A percentile compares a stretch with the other conserved stretches of the same genome.
These are phyloP conservation scores for Aleiodes testaceus DNA, from an alignment of 2,888 invertebrate species.

Conservation along the genomic window DNA sequence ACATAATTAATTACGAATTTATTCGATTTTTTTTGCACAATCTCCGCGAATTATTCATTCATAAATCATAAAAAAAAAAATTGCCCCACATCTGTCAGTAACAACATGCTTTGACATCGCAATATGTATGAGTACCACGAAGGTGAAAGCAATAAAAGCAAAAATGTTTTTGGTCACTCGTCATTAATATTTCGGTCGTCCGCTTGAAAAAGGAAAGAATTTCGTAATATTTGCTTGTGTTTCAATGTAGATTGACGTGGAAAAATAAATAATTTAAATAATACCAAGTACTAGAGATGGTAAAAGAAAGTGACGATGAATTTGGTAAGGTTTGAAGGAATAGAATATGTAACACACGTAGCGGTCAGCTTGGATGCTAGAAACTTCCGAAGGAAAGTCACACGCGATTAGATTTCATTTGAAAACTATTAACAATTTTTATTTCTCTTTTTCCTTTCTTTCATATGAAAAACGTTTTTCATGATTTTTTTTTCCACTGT, in stretches of 20 bases:
- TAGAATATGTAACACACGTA: slow-evolving; percentile 35
- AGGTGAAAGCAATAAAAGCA: slow-evolving; percentile 16
- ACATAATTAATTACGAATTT: no score
- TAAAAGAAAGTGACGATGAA: slow-evolving; percentile 31
- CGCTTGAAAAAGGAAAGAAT: neutral
- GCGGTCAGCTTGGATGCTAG: neutral
- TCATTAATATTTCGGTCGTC: slow-evolving; percentile 23
- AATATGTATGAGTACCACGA: neutral
- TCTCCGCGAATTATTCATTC: no score
- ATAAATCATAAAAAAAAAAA: no score
- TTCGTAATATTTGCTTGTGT: neutral
- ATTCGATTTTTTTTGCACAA: no score
- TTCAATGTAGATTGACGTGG: neutral
- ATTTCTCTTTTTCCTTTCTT: slow-evolving; percentile 6
- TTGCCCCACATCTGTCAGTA: no score
- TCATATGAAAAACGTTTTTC: slow-evolving; percentile 40
- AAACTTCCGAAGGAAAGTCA: slow-evolving; percentile 24
- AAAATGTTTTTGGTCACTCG: neutral
- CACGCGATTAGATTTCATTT: slow-evolving; percentile 1
- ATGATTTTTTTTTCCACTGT: neutral
- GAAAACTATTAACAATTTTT: slow-evolving; percentile 11
- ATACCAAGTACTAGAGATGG: neutral
- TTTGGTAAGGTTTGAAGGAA: slow-evolving; percentile 20
- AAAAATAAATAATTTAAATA: neutral
- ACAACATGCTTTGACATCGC: no score